phyloP scores from a whole-genome alignment of 1,140 invertebrate genomes.

The Dolichoris vasculosae region DNA sequence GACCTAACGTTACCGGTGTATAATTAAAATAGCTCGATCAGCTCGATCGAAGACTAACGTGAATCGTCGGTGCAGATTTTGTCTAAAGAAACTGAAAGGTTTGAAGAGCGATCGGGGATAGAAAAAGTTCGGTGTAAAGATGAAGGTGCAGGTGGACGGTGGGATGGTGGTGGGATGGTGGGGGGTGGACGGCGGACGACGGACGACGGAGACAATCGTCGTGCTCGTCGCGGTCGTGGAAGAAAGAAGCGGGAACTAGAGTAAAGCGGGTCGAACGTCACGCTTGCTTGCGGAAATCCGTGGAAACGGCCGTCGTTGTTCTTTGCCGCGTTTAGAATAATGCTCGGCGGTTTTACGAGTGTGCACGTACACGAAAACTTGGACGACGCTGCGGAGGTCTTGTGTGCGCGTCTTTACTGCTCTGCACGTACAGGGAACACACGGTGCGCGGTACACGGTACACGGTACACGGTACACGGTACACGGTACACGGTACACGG shows the following conservation, averaged over 20 bases:
- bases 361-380: not conserved
- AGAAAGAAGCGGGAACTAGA: slow-evolving; percentile 4
- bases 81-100: not conserved
- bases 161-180: too few species aligned
- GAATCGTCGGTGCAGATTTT: not conserved
- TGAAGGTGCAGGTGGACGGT: not conserved
- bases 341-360: slow-evolving; percentile 24
- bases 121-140: not conserved
- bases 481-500: too few species aligned
- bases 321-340: slow-evolving; percentile 6
- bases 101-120: not conserved
- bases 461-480: too few species aligned
- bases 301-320: slow-evolving; percentile 41
- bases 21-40: too few species aligned
- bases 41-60: too few species aligned
- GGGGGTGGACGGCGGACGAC: too few species aligned
- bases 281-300: slow-evolving; percentile 52
- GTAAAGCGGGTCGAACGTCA: slow-evolving; percentile 52
- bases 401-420: too few species aligned
- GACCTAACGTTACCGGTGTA: too few species aligned
- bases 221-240: too few species aligned
- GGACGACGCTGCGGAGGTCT: not conserved
- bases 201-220: too few species aligned
- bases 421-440: too few species aligned
- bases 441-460: too few species aligned